These are phyloP conservation scores for Pseudorasbora parva DNA, from an alignment of 2,113 vertebrate species.

Conservation along the genomic window DNA sequence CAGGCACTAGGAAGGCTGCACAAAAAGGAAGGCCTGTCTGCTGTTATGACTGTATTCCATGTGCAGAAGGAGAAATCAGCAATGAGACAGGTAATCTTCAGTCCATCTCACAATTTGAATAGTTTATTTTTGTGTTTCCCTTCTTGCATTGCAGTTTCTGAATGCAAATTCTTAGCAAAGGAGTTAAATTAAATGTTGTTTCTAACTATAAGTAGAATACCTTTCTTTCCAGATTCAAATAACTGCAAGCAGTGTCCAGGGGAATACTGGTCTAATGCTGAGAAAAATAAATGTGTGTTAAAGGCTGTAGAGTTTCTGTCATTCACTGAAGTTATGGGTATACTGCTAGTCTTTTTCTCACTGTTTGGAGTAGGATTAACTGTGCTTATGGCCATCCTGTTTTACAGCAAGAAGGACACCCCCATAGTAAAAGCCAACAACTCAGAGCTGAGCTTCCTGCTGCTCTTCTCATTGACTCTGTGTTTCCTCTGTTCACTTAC, in stretches of 20 bases:
- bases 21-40: slow-evolving; percentile 12
- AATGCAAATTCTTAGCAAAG: not conserved
- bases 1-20: slow-evolving; percentile 13
- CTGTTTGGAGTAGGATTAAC: slow-evolving; percentile 1
- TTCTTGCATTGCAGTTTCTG: not conserved
- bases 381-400: not conserved
- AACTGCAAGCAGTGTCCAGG: slow-evolving; percentile 8
- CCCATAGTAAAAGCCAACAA: slow-evolving; percentile 6
- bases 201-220: not conserved
- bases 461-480: not conserved
- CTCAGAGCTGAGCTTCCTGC: slow-evolving; percentile 1
- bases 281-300: slow-evolving; percentile 15
- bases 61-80: slow-evolving; percentile 16
- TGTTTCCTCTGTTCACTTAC: not conserved
- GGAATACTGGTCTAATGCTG: slow-evolving; percentile 6
- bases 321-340: not conserved
- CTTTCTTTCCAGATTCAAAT: not conserved
- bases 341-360: not conserved
- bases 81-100: slow-evolving; percentile 43
- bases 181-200: not conserved
- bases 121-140: not conserved
- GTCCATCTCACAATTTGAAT: not conserved
- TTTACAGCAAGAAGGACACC: not conserved
- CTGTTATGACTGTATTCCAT: slow-evolving; percentile 8
- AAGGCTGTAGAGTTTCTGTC: slow-evolving; percentile 4